Evolutionary conservation across 2,797 vertebrate species (phyloP).

Genomic region (Oreochromis grahami): DNA sequence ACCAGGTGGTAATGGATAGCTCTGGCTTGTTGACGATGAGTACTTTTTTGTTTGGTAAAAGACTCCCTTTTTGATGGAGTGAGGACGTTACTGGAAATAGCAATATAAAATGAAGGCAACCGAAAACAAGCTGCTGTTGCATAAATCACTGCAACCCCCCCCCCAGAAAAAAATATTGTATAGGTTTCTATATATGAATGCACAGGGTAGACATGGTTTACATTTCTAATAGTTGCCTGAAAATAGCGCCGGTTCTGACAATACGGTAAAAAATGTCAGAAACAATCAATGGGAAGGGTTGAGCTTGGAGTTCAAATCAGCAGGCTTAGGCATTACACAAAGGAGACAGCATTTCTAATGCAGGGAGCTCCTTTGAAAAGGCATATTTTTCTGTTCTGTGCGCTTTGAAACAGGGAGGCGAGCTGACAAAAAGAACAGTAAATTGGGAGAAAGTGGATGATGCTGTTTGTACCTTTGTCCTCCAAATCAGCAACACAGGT

Average conservation of each 20-base stretch:
- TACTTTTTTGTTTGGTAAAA: not conserved
- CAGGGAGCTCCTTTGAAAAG: not conserved
- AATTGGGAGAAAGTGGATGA: slow-evolving; percentile 9
- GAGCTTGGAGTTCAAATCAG: not conserved
- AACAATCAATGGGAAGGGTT: not conserved
- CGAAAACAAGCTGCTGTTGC: not conserved
- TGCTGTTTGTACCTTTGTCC: not conserved
- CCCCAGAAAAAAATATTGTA: not conserved
- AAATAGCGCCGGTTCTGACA: not conserved
- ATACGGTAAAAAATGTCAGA: not conserved
- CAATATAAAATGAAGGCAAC: not conserved
- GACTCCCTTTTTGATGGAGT: not conserved
- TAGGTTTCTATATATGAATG: not conserved
- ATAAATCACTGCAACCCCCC: not conserved
- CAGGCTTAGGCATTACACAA: not conserved
- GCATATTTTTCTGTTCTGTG: not conserved
- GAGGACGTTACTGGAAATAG: slow-evolving; percentile 6
- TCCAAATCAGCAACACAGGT: not conserved
- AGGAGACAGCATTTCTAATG: not conserved
- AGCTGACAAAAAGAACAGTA: not conserved
- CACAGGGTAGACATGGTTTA: not conserved
- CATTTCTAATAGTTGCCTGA: not conserved
- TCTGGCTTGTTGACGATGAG: not conserved
- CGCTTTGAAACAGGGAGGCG: not conserved
- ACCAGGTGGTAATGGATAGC: not conserved